phyloP scores from a whole-genome alignment of 1,140 invertebrate species.

The Magallana ariakensis region DNA sequence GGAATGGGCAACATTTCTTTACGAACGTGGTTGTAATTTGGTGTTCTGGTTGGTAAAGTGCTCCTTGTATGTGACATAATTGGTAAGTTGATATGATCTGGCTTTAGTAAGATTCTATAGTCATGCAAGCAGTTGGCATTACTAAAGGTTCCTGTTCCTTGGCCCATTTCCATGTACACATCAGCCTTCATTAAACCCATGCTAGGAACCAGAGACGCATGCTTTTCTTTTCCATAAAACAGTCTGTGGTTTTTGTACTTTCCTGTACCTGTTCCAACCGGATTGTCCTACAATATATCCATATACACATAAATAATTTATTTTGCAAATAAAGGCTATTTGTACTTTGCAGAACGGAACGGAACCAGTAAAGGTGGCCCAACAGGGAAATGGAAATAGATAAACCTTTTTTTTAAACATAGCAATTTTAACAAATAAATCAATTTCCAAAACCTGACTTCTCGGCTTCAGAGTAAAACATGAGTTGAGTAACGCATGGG shows the following conservation, averaged over 20 bases:
- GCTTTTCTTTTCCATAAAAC: constrained; percentile 81
- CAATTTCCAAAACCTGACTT: too few relatives aligned
- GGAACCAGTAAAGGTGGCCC: too few relatives aligned
- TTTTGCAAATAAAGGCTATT: too few relatives aligned
- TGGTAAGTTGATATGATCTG: background rate
- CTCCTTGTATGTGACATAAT: background rate
- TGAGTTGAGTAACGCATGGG: too few relatives aligned
- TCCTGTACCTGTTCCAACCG: constrained; percentile 81
- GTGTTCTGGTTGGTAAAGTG: background rate
- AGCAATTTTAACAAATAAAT: too few relatives aligned
- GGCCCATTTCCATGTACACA: constrained; percentile 69
- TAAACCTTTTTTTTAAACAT: too few relatives aligned
- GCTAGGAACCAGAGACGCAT: constrained; percentile 83
- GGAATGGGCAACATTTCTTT: background rate
- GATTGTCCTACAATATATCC: constrained; percentile 78
- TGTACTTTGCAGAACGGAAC: too few relatives aligned
- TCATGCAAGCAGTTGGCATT: background rate
- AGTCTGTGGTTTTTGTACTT: constrained; percentile 81
- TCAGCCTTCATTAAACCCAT: constrained; percentile 81
- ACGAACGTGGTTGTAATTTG: background rate
- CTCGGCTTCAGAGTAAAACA: too few relatives aligned
- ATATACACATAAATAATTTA: too few relatives aligned
- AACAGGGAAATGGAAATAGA: too few relatives aligned
- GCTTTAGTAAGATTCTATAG: background rate
- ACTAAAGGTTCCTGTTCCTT: constrained; percentile 18